Evolutionary conservation across 2,797 vertebrate genomes (phyloP).

Genomic region (Danio tinwini): DNA sequence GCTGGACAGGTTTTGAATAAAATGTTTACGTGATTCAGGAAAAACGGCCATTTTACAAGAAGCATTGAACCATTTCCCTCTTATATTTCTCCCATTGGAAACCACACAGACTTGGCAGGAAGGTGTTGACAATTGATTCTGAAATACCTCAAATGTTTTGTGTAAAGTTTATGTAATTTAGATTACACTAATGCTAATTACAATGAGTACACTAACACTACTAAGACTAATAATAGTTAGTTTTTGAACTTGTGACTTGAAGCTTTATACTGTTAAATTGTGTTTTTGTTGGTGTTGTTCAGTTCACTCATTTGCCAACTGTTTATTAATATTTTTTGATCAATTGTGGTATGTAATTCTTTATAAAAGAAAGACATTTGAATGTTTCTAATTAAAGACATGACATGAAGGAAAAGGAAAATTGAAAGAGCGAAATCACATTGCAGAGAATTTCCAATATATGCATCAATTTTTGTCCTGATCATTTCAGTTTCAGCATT

Average conservation of each 20-base stretch:
- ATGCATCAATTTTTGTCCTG: slow-evolving; percentile 65
- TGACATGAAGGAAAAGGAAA: slow-evolving; percentile 67
- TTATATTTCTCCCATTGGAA: slow-evolving; percentile 74
- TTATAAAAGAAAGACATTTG: slow-evolving; percentile 88
- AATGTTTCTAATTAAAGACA: slow-evolving; percentile 89
- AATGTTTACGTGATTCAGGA: background rate
- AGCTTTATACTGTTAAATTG: slow-evolving; percentile 99
- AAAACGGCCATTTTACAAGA: slow-evolving; percentile 16
- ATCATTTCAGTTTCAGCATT: slow-evolving; percentile 70
- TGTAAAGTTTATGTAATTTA: slow-evolving; percentile 99
- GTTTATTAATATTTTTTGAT: slow-evolving; percentile 74
- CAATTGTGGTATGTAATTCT: slow-evolving; percentile 31
- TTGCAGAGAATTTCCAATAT: slow-evolving; percentile 52
- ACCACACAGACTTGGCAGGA: slow-evolving; percentile 83
- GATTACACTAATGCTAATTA: slow-evolving; percentile 80
- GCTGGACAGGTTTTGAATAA: background rate
- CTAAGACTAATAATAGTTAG: slow-evolving; percentile 94
- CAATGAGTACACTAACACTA: slow-evolving; percentile 83
- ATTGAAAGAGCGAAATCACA: slow-evolving; percentile 64
- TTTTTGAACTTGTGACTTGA: slow-evolving; percentile 99
- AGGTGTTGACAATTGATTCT: slow-evolving; percentile 98
- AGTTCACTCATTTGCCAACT: slow-evolving; percentile 77
- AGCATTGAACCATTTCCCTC: slow-evolving; percentile 35
- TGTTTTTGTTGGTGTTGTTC: slow-evolving; percentile 85
- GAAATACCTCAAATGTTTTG: slow-evolving; percentile 99